These are phyloP conservation scores for Knipowitschia caucasica DNA, from an alignment of 2,797 vertebrate species.

Conservation along the genomic window DNA sequence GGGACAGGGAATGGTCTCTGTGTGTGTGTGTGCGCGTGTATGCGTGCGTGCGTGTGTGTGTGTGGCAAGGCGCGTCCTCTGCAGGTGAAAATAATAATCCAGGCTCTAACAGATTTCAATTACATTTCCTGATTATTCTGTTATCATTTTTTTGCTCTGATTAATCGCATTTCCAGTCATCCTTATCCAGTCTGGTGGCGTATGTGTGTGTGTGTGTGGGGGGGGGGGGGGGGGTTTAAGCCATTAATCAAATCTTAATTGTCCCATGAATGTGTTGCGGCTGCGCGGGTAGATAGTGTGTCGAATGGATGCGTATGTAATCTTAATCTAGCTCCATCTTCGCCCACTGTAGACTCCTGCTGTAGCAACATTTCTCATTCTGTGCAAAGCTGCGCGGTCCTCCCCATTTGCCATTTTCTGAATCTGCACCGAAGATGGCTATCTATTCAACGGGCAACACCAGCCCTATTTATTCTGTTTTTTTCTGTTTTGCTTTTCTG, in stretches of 20 bases:
- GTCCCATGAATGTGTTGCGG: slow-evolving; percentile 30
- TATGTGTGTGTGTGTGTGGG: background rate
- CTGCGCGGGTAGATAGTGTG: slow-evolving; percentile 2
- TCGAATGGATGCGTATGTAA: slow-evolving; percentile 32
- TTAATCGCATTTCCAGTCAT: no score
- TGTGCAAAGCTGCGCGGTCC: slow-evolving; percentile 44
- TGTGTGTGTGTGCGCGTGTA: slow-evolving; percentile 27
- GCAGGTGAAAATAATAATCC: slow-evolving; percentile 55
- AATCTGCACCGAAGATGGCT: slow-evolving; percentile 56
- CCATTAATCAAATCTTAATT: slow-evolving; percentile 64
- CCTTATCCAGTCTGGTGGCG: slow-evolving; percentile 3
- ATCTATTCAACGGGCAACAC: slow-evolving; percentile 47
- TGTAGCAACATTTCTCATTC: slow-evolving; percentile 37
- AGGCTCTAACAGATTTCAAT: slow-evolving; percentile 8
- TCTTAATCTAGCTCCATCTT: slow-evolving; percentile 47
- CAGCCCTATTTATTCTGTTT: slow-evolving; percentile 13
- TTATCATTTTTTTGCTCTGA: slow-evolving; percentile 9
- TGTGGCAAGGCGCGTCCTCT: slow-evolving; percentile 66
- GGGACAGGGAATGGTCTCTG: slow-evolving; percentile 29
- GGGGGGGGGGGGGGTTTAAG: slow-evolving; percentile 24
- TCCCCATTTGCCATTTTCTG: slow-evolving; percentile 46
- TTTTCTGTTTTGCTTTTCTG: slow-evolving; percentile 23
- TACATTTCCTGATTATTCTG: slow-evolving; percentile 31
- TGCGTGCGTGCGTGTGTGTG: slow-evolving; percentile 13
- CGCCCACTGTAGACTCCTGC: slow-evolving; percentile 25